Conservation (phyloP, 30 jellyfish, hydroid and myxozoan species). For the Turritopsis rubra region DNA sequence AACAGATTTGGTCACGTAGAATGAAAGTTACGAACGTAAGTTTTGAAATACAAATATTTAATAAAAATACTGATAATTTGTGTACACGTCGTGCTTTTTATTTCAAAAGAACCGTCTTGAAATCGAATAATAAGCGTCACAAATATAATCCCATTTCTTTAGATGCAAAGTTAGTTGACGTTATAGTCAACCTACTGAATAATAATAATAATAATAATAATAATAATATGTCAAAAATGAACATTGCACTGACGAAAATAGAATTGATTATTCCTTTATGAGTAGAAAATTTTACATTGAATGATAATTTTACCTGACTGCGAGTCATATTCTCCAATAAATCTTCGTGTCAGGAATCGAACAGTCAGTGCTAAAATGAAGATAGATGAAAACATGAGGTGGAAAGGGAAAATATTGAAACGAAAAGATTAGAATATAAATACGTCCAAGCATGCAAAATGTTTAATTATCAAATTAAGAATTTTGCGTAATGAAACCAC, state of each 20-base stretch:
- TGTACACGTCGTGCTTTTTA: neutral
- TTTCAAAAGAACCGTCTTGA: neutral
- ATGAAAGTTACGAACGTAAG: neutral
- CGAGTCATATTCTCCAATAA: slow-evolving; percentile 89
- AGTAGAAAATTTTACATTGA: neutral
- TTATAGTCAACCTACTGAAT: neutral
- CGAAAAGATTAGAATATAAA: neutral
- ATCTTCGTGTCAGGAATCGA: slow-evolving; percentile 73
- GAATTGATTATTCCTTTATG: no score
- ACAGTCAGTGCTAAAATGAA: slow-evolving; percentile 62
- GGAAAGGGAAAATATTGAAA: neutral
- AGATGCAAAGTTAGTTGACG: neutral
- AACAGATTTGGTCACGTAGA: neutral
- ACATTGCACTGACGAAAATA: no score
- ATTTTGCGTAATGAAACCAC: neutral
- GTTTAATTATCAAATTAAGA: neutral
- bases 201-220: no score
- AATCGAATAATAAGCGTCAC: neutral
- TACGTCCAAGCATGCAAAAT: neutral
- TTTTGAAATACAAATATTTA: neutral
- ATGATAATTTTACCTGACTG: slow-evolving; percentile 47
- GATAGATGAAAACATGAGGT: neutral
- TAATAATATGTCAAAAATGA: neutral
- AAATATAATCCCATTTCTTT: no score
- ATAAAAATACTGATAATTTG: neutral